Percentiles rank a stretch among this genome's conserved stretches.
Evolutionary conservation across 2,888 invertebrate species (phyloP).

Genomic region (Toxonevra muliebris): DNA sequence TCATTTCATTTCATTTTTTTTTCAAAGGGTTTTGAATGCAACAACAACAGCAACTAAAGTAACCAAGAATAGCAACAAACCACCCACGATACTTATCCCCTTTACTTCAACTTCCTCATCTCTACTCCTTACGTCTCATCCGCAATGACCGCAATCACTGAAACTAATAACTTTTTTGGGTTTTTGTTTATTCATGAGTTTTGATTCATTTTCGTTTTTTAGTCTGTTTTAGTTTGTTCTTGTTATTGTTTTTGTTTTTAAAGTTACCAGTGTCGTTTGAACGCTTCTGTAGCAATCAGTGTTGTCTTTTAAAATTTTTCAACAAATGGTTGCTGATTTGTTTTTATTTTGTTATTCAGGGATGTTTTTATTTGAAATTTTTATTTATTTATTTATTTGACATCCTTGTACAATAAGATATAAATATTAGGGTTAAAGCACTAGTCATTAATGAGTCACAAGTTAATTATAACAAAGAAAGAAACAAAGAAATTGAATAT

Average conservation of each 20-base stretch:
- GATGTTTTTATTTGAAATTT: too few relatives aligned
- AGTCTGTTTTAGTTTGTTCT: slow-evolving; percentile 5
- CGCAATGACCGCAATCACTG: slow-evolving; percentile 41
- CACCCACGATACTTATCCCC: neutral
- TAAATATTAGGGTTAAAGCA: too few relatives aligned
- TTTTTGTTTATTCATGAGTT: slow-evolving; percentile 57
- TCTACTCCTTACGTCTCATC: slow-evolving; percentile 5
- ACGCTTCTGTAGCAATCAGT: too few relatives aligned
- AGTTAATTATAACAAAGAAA: too few relatives aligned
- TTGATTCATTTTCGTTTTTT: slow-evolving; percentile 46
- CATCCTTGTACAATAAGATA: too few relatives aligned
- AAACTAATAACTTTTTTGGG: slow-evolving; percentile 55
- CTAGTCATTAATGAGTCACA: too few relatives aligned
- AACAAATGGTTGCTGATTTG: too few relatives aligned
- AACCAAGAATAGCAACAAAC: slow-evolving; percentile 3
- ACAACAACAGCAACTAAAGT: too few relatives aligned
- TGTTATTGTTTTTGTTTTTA: slow-evolving; percentile 6
- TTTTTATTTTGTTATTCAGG: too few relatives aligned
- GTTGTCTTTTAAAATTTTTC: too few relatives aligned
- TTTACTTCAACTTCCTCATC: neutral
- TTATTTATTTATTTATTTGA: too few relatives aligned
- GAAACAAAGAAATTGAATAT: too few relatives aligned
- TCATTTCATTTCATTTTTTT: slow-evolving; percentile 13
- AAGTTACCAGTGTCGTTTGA: neutral
- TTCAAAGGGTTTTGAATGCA: slow-evolving; percentile 15